Base-by-base conservation (phyloP, 2,888 invertebrate genomes). In the Caradrina clavipalpis region DNA sequence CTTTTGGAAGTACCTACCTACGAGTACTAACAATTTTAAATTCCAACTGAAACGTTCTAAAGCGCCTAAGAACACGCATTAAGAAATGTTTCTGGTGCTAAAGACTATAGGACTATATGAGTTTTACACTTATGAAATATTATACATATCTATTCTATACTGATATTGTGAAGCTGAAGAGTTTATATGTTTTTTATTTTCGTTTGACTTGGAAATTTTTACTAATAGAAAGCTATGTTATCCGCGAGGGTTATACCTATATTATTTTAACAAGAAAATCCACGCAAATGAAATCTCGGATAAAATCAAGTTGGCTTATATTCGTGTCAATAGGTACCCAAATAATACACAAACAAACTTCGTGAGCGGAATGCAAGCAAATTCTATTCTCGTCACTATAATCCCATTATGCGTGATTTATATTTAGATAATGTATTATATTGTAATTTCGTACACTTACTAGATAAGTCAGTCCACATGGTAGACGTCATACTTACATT, bases 321-420 rank as follows among this genome's bases (percentile, higher is more conserved):
- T 51, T 51, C 49, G 22, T 57, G 8, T 15, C 42, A 11, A 3
- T 42, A 13, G 3, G 19, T 15, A 51, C 0, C 15, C 13, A 26
- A 2, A 21, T 22, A 45, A 1, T 22, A 58, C 26, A 17, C 22
- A 65, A 53, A 70, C 64, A 54, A 61, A 60, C 39, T 64, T 54
- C 49, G 60, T 54, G n/a, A 17, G 42, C 5, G 21, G 22, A 54
- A 58, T 54, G 50, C 19, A 17, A 51, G 4, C 21, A 8, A 49
- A 72, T 66, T 55, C 15, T 61, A 58, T 61, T 47, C n/a, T 49
- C 5, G 19, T 31, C 19, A 57, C 50, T 57, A 39, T 68, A 59
- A 63, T 60, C 49, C 71, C 10, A 70, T 58, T 72, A 45, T n/a
- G 42, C 22, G 21, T 59, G 51, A 77, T 69, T 73, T 77, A 73